phyloP scores from a whole-genome alignment of 2,888 invertebrate genomes.

The Caenorhabditis imperialis region DNA sequence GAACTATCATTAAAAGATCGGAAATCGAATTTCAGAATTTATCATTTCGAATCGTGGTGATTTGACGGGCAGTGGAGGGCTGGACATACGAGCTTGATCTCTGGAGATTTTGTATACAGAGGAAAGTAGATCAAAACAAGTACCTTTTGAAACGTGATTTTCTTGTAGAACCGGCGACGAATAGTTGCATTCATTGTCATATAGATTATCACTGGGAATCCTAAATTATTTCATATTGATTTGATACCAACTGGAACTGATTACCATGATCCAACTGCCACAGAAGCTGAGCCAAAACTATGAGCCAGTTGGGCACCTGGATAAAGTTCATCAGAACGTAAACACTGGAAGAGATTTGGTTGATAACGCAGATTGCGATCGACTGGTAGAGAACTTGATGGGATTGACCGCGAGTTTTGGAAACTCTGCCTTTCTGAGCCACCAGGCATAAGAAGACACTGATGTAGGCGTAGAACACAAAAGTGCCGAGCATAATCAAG shows the following conservation, averaged over 20 bases:
- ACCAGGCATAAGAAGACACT: conserved; percentile 26
- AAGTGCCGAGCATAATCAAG: conserved; percentile 43
- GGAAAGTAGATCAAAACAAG: too few relatives aligned
- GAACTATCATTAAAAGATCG: background rate
- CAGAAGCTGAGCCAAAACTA: conserved; percentile 43
- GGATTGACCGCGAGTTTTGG: conserved; percentile 9
- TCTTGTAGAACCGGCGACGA: conserved; percentile 20
- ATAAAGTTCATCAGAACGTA: conserved; percentile 56
- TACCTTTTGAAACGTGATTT: conserved; percentile 25
- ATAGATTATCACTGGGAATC: conserved; percentile 55
- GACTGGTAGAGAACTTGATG: conserved; percentile 28
- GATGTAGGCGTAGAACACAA: conserved; percentile 37
- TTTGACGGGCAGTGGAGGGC: conserved; percentile 18
- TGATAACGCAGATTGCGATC: conserved; percentile 38
- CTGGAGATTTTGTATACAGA: conserved; percentile 14
- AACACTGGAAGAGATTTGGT: conserved; percentile 42
- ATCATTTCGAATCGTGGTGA: conserved; percentile 5
- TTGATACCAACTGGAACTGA: too few relatives aligned
- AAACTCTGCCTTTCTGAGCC: background rate
- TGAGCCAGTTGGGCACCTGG: conserved; percentile 37
- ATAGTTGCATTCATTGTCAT: conserved; percentile 50
- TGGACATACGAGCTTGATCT: conserved; percentile 26
- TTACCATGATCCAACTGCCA: conserved; percentile 54
- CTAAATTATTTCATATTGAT: too few relatives aligned
- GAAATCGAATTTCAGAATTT: background rate